These are phyloP conservation scores for Cyrtonyx montezumae DNA, from an alignment of 2,113 vertebrate species.

Conservation along the genomic window DNA sequence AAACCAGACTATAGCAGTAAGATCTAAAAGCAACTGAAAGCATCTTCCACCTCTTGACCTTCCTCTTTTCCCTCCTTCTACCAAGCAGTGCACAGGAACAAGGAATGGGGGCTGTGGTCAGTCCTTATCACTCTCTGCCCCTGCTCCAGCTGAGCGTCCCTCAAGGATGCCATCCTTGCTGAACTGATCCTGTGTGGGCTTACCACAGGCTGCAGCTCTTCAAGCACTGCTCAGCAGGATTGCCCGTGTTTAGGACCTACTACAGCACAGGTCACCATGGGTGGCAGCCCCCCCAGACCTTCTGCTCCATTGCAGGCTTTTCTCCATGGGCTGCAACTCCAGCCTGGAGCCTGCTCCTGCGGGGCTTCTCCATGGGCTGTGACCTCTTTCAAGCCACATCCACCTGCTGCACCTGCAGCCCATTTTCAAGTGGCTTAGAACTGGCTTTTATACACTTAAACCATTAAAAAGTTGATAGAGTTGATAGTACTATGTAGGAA, in stretches of 20 bases:
- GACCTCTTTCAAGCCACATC: not conserved
- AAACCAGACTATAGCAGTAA: not conserved
- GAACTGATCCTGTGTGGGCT: not conserved
- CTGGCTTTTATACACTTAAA: not conserved
- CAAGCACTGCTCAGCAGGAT: not conserved
- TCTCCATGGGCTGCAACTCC: not conserved
- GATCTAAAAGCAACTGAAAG: not conserved
- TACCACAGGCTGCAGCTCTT: not conserved
- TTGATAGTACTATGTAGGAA: not conserved
- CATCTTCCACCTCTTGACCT: not conserved
- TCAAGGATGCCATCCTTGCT: not conserved
- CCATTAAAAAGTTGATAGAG: not conserved
- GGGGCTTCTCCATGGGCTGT: not conserved
- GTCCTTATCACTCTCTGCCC: no score
- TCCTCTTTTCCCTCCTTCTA: not conserved
- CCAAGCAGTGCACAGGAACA: not conserved
- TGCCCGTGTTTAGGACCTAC: not conserved
- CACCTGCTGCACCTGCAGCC: not conserved
- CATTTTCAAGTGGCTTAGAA: not conserved
- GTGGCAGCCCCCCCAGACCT: not conserved
- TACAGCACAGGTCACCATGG: not conserved
- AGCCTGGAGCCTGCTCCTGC: not conserved
- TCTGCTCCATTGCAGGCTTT: not conserved
- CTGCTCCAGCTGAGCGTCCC: no score
- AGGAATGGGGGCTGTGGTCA: not conserved